Conservation (phyloP, 2,888 invertebrate genomes). For the Magallana nippona region DNA sequence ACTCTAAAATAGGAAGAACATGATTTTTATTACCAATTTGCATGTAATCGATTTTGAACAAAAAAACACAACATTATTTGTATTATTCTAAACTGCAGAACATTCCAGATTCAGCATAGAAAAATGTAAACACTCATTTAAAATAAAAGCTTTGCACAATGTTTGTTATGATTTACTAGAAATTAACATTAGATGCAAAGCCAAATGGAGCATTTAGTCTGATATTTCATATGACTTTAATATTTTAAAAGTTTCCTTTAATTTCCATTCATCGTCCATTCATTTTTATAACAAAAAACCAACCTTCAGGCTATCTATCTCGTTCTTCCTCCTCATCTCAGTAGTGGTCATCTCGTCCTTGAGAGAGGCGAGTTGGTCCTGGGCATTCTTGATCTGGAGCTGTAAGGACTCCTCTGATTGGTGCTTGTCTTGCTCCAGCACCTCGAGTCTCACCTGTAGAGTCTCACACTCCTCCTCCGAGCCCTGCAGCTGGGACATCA, state of each 20-base stretch:
- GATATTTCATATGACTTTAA: no score
- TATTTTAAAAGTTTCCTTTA: no score
- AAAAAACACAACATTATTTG: no score
- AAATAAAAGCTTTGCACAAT: no score
- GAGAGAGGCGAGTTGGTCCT: conserved; percentile 59
- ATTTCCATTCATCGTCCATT: not conserved
- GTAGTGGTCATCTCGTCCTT: conserved; percentile 57
- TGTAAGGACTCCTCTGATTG: conserved; percentile 58
- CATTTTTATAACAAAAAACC: not conserved
- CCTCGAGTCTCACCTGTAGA: conserved; percentile 54
- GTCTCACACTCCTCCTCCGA: conserved; percentile 51
- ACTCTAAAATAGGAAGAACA: conserved; percentile 43
- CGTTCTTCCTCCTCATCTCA: conserved; percentile 57
- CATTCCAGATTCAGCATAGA: no score
- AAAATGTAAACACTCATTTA: no score
- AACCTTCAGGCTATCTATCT: conserved; percentile 63
- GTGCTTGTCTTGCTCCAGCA: conserved; percentile 55
- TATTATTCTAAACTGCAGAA: no score
- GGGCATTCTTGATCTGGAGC: conserved; percentile 59
- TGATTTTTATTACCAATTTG: not conserved
- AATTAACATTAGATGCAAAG: no score
- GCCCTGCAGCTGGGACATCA: conserved; percentile 64
- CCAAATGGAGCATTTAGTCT: no score
- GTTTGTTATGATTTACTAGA: no score
- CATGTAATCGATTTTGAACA: no score